Evolutionary conservation across 2,888 invertebrate genomes (phyloP), one percentile per base, ranked within the genome.

Genomic region (Cosmia trapezina): DNA sequence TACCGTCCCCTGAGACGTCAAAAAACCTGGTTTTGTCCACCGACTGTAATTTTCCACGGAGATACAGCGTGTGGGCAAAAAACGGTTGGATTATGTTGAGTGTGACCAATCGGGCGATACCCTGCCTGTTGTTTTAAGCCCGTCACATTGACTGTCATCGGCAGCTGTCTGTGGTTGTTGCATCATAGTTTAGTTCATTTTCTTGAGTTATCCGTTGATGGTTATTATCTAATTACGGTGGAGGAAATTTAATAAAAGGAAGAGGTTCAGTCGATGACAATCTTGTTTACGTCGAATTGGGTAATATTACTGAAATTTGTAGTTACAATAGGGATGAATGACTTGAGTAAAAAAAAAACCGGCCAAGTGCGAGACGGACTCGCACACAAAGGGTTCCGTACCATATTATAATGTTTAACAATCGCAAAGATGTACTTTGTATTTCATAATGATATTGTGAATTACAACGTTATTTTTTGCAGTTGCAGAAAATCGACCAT

Each of bases 41-140:
- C 63, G 73, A 76, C 79, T 45, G 75, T 80, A 81, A 84, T 86
- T 84, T 78, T 69, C 81, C 67, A 81, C 66, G 70, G 70, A 78
- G 80, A 76, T 70, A 76, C 68, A 62, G 69, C 65, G 81, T 84
- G 69, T 70, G 69, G 74, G 83, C 73, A 86, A 86, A 85, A 85
- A 86, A 83, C 76, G 61, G 70, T 69, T 72, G n/a, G 49, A 73
- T 75, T 81, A 76, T 79, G 78, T 80, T 75, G 22, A 75, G 70
- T 83, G 87, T 83, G 82, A 57, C 86, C 47, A 89, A 90, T 90
- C 88, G 90, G 89, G 0, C 89, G 73, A 70, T 76, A 78, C 37
- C 70, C 60, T 9, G 22, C 9, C 80, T 37, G 76, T 90, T 90
- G 89, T 90, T 84, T 88, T 86, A 88, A 88, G 88, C 74, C 89